Conservation (phyloP, 2,797 vertebrate genomes). For the Dermochelys coriacea region DNA sequence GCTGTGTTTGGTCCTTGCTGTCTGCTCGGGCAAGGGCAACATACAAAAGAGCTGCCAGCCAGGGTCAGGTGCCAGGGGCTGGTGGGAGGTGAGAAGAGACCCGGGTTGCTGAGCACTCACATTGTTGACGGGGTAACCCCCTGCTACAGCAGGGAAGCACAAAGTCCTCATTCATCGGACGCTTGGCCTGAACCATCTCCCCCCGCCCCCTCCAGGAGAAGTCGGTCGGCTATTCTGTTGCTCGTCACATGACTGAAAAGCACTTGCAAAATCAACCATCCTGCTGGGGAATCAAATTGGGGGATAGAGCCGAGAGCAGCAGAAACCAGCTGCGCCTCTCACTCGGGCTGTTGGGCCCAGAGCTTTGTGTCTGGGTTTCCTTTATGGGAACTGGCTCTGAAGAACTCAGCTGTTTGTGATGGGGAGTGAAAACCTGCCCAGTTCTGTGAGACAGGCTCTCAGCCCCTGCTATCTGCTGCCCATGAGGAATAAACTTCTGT, state of each 20-base stretch:
- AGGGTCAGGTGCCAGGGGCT: not conserved
- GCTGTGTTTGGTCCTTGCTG: not conserved
- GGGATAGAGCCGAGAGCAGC: not conserved
- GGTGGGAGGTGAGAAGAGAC: not conserved
- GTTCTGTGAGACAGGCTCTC: not conserved
- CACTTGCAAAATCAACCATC: not conserved
- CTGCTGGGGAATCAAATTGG: accelerated
- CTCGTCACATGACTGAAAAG: not conserved
- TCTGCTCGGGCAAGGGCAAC: not conserved
- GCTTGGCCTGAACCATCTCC: not conserved
- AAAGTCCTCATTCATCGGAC: conserved; percentile 66
- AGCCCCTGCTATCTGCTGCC: not conserved
- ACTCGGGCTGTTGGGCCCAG: not conserved
- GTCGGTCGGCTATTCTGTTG: not conserved
- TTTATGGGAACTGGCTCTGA: not conserved
- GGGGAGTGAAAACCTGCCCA: accelerated
- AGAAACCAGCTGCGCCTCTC: not conserved
- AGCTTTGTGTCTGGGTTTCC: not conserved
- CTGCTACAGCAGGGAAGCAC: conserved; percentile 63
- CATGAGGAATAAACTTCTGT: not conserved
- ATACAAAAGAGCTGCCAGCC: not conserved
- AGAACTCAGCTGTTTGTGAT: accelerated
- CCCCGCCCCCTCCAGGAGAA: not conserved
- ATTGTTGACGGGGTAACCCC: conserved; percentile 53
- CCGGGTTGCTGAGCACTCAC: not conserved